phyloP scores from a whole-genome alignment of 2,113 vertebrate species.

The Hydropotes inermis region DNA sequence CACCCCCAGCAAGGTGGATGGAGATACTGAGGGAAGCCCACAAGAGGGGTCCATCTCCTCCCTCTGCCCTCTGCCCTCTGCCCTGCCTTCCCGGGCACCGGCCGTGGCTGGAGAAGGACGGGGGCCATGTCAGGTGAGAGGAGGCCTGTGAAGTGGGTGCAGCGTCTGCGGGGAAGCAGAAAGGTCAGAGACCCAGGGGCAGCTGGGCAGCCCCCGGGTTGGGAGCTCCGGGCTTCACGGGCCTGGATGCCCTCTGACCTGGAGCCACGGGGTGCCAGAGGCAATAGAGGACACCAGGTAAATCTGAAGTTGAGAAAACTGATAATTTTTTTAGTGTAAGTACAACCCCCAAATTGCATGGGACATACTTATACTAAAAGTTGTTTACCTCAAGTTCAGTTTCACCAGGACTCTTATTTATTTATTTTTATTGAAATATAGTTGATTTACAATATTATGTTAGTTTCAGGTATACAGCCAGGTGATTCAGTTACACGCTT shows the following conservation, averaged over 20 bases:
- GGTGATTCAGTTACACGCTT: not conserved
- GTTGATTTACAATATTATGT: not conserved
- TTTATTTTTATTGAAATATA: not conserved
- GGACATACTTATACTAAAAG: not conserved
- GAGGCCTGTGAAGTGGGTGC: not conserved
- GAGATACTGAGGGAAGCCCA: not conserved
- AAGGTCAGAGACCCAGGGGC: not conserved
- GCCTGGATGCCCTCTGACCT: not conserved
- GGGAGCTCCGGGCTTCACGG: fast-evolving
- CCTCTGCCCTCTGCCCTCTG: not conserved
- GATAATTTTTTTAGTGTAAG: not conserved
- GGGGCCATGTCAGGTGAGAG: not conserved
- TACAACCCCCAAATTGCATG: not conserved
- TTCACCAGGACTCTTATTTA: not conserved
- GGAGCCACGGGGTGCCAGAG: not conserved
- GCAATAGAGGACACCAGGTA: not conserved
- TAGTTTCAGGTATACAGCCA: not conserved
- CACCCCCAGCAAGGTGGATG: not conserved
- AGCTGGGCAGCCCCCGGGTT: fast-evolving
- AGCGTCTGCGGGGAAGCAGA: not conserved
- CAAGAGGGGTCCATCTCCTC: not conserved
- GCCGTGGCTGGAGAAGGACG: not conserved
- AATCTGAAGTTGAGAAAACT: not conserved
- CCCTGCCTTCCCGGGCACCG: not conserved
- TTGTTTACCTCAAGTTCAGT: not conserved